These are phyloP conservation scores for Hylia prasina DNA, from an alignment of 2,113 vertebrate genomes.

Conservation along the genomic window DNA sequence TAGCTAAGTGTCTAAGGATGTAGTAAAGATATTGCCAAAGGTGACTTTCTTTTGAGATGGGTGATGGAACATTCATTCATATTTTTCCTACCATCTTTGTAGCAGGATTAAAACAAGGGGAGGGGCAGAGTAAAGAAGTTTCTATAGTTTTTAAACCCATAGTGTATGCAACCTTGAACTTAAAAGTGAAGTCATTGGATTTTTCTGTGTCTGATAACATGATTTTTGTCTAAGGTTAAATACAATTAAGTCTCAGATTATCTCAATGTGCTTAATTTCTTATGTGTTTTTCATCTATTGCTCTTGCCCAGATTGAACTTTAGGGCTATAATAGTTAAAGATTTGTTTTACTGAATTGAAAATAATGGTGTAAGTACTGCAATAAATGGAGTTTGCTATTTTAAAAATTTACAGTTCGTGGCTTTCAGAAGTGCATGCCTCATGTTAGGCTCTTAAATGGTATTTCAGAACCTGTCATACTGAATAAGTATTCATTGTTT, in stretches of 20 bases:
- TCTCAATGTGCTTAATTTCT: background rate
- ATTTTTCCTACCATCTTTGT: background rate
- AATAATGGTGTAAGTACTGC: background rate
- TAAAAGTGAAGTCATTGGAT: background rate
- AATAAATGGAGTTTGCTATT: background rate
- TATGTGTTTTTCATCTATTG: background rate
- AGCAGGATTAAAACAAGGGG: background rate
- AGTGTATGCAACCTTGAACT: background rate
- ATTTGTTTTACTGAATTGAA: background rate
- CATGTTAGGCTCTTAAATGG: background rate
- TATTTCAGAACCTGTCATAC: background rate
- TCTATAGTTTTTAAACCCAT: background rate
- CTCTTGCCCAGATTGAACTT: background rate
- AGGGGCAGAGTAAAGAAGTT: background rate
- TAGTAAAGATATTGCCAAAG: no score
- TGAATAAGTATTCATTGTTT: background rate
- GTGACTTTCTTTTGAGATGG: background rate
- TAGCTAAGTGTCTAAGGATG: background rate
- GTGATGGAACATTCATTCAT: background rate
- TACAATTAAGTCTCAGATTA: background rate
- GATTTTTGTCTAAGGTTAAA: background rate
- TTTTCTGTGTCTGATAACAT: background rate
- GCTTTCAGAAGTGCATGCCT: background rate
- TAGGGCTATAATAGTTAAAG: background rate
- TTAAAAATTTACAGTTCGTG: background rate